Base-by-base conservation (phyloP, 2,113 vertebrate genomes). In the Pygoscelis antarcticus region DNA sequence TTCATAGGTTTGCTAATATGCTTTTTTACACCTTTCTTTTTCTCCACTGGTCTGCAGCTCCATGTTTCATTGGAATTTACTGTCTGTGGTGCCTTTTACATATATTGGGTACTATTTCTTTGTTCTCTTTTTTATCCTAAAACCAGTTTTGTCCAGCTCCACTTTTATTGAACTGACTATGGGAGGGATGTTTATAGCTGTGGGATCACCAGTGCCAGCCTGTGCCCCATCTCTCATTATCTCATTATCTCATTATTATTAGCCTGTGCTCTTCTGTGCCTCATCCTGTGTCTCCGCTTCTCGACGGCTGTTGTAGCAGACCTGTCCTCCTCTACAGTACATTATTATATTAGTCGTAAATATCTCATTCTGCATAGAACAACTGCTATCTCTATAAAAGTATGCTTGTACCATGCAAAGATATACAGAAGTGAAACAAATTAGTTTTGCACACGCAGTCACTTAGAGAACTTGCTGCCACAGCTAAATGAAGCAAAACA, bases 381-480 rank as follows among this genome's bases (percentile, higher is more conserved):
- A 80, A 34, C 55, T 82, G 22, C 29, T 64, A 23, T 44, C 46
- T 51, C 61, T 79, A 7, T 54, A 38, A 60, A 91, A 64, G 4
- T 47, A 22, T 36, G 78, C 12, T 36, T 57, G 21, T 44, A 47
- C 17, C 26, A 57, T 11, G 26, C 44, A 79, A 87, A 93, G 70
- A 79, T 40, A 42, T 3, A 46, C n/a, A 76, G 16, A 78, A 89
- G 40, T 68, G 61, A 85, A 94, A n/a, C 21, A 57, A 70, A 71
- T 34, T 9, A 60, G 64, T 32, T 92, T 89, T 75, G 69, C 27
- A 38, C 23, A 60, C 1, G 0, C 0, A 0, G 13, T 64, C 84
- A 57, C 55, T 89, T 49, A 25, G 10, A 85, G 57, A 80, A 57
- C 36, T 72, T 82, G 61, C 44, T 89, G 55, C 51, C 16, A 12